phyloP scores from a whole-genome alignment of 2,113 vertebrate species.

The Centropristis striata region DNA sequence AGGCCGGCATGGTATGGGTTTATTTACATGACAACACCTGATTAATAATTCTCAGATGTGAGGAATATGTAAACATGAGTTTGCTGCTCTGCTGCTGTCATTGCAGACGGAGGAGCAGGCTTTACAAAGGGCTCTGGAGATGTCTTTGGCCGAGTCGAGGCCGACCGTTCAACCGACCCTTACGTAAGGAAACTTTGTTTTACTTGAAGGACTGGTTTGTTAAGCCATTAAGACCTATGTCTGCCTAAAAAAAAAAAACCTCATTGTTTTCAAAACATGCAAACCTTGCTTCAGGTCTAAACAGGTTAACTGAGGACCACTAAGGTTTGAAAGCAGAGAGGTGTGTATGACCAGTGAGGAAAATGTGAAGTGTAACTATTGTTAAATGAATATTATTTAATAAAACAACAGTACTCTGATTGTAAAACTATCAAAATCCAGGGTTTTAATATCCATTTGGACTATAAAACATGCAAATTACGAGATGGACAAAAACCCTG shows the following conservation, averaged over 20 bases:
- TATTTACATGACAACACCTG: not conserved
- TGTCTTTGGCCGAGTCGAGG: slow-evolving; percentile 91
- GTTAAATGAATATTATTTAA: not conserved
- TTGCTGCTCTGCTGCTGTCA: slow-evolving; percentile 21
- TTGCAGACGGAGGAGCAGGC: slow-evolving; percentile 95
- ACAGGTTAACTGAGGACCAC: not conserved
- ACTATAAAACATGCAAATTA: not conserved
- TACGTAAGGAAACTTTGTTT: slow-evolving; percentile 80
- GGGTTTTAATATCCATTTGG: not conserved
- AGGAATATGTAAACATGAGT: slow-evolving; percentile 15
- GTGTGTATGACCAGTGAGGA: not conserved
- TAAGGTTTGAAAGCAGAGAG: not conserved
- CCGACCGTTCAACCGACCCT: slow-evolving; percentile 72
- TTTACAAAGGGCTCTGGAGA: slow-evolving; percentile 94
- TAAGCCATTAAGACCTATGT: too few relatives aligned
- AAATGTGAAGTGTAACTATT: too few relatives aligned
- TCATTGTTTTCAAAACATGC: too few relatives aligned
- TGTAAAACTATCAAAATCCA: not conserved
- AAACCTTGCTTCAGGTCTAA: too few relatives aligned
- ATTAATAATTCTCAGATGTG: not conserved
- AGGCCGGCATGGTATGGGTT: slow-evolving; percentile 84
- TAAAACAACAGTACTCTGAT: not conserved
- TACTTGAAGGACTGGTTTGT: not conserved
- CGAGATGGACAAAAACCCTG: not conserved
- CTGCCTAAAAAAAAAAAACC: too few relatives aligned